Base-by-base conservation (phyloP, 1,140 invertebrate genomes). In the Antheraea mylitta region DNA sequence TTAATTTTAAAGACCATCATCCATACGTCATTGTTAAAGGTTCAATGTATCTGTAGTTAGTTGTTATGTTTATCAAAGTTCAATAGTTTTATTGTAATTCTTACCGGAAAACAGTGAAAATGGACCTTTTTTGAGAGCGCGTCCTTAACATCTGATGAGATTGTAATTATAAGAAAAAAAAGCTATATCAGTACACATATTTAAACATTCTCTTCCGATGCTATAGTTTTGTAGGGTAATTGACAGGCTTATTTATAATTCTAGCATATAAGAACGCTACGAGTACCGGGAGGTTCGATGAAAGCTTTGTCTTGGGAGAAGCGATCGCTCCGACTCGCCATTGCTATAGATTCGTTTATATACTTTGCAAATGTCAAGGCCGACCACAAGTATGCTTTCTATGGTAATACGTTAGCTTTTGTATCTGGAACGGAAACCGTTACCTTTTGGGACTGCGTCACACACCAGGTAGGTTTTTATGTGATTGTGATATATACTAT, bases 311-410 rank as follows among this genome's bases (percentile, higher is more conserved):
- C 96, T 0, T 99, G 98, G 98, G 98, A 99, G 91, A 97, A 96
- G 6, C 95, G 96, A 67, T 99, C 98, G 0, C 89, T 99, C 3
- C 93, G 98, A 36, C 95, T 99, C 3, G 97, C 97, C 11, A 93
- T 99, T 48, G 97, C 98, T 0, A 96, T 99, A 0, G 99, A 99
- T 89, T 98, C 97, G 0, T 98, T 97, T 79, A 98, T 99, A 77
- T 99, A 99, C 87, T 99, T 99, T 92, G 99, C 98, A 0, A 99
- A 99, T 85, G 97, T 99, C n/a, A 95, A 98, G 61, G 97, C 97
- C 0, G 96, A 98, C 80, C 99, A 99, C 88, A 98, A 98, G 81
- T 99, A 98, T 96, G 97, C 97, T 11, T 99, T 97, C 85, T 99
- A 98, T 82, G 96, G 97, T 19, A 97, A 97, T 80, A 99, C 98